A percentile compares a stretch with the other conserved stretches of the same genome.
These are phyloP conservation scores for Emydoidea blandingii DNA, from an alignment of 2,797 vertebrate genomes.

Conservation along the genomic window DNA sequence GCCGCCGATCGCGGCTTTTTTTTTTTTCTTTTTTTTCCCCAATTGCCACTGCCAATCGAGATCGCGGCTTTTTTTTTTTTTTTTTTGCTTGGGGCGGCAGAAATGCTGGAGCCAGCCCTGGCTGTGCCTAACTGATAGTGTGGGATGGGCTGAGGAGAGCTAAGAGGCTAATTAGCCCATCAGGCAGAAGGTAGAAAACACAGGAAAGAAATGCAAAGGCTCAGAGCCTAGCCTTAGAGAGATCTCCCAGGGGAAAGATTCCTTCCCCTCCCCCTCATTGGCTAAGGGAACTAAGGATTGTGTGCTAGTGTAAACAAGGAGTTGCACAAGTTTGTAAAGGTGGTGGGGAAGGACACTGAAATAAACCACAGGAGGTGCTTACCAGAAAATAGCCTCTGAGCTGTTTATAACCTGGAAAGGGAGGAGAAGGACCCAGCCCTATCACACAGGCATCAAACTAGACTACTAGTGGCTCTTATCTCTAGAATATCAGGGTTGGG, in stretches of 20 bases:
- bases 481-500: too few species aligned
- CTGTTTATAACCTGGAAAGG: neutral
- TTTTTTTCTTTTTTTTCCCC: too few species aligned
- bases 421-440: neutral
- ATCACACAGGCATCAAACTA: constrained; percentile 11
- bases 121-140: neutral
- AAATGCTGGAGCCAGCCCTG: too few species aligned
- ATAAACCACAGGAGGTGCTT: neutral
- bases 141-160: neutral
- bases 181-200: neutral
- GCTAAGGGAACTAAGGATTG: neutral
- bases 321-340: neutral
- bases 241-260: neutral
- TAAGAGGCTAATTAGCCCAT: neutral
- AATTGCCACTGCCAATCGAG: too few species aligned
- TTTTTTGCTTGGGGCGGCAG: too few species aligned
- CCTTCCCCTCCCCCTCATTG: too few species aligned
- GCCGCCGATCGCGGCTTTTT: too few species aligned
- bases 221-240: neutral
- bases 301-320: neutral
- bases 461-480: neutral
- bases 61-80: too few species aligned
- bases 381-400: neutral
- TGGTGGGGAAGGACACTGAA: neutral
- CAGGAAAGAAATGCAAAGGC: neutral